These are phyloP conservation scores for Dendrophyllia cribrosa DNA, from an alignment of 64 coral and sea anemone species.

Conservation along the genomic window DNA sequence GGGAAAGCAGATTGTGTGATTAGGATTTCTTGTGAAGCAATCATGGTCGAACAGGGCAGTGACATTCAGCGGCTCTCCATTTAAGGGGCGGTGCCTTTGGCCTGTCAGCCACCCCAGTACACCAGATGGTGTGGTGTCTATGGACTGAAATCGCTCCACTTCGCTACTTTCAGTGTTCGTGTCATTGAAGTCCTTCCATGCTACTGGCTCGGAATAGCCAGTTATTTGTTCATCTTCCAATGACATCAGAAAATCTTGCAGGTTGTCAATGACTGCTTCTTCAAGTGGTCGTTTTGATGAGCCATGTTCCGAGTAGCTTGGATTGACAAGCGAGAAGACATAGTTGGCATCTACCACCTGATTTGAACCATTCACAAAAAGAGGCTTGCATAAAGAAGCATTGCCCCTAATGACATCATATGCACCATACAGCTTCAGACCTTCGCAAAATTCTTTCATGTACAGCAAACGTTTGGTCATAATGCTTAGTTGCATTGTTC, in stretches of 20 bases:
- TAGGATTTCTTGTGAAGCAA: conserved; percentile 56
- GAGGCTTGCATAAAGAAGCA: no score
- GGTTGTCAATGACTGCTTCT: conserved; percentile 55
- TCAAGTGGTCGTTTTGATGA: conserved; percentile 29
- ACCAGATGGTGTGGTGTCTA: conserved; percentile 4
- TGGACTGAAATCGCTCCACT: background rate
- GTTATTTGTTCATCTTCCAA: conserved; percentile 54
- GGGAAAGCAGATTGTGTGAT: no score
- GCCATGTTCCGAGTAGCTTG: no score
- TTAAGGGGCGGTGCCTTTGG: conserved; percentile 48
- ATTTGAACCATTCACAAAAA: no score
- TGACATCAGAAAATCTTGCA: conserved; percentile 61
- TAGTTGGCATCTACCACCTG: no score
- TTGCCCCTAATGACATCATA: no score
- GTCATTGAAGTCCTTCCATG: conserved; percentile 48
- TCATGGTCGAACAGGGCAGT: conserved; percentile 52
- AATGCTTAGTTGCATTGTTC: no score
- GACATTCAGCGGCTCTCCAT: conserved; percentile 38
- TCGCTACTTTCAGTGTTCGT: conserved; percentile 31
- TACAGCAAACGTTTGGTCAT: no score
- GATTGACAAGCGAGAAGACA: no score
- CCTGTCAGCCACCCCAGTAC: conserved; percentile 69
- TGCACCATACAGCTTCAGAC: no score
- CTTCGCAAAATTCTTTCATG: no score
- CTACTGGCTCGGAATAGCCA: conserved; percentile 47